phyloP scores from a whole-genome alignment of 2,888 invertebrate genomes.

The Ectobius pallidus region DNA sequence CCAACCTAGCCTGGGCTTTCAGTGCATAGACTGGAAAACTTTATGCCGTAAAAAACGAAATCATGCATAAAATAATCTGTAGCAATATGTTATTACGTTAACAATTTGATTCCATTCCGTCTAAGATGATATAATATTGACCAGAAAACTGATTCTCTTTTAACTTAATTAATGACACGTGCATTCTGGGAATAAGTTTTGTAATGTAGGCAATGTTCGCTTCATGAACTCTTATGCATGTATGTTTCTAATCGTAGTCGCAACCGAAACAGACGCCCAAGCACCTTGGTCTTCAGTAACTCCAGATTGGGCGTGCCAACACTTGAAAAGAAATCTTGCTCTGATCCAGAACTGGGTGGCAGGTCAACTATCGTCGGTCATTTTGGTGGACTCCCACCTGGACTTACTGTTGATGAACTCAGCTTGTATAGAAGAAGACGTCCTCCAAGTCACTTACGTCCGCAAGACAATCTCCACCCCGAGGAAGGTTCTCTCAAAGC shows the following conservation, averaged over 20 bases:
- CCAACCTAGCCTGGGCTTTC: too few species aligned
- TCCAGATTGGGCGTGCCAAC: conserved; percentile 12
- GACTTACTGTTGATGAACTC: conserved; percentile 61
- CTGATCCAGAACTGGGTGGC: conserved; percentile 41
- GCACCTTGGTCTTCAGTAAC: conserved; percentile 19
- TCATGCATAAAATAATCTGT: too few species aligned
- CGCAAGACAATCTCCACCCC: conserved; percentile 51
- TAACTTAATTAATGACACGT: background rate
- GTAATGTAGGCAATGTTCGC: background rate
- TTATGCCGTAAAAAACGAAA: too few species aligned
- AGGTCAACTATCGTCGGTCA: conserved; percentile 35
- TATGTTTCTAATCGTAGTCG: background rate
- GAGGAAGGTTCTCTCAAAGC: conserved; percentile 52
- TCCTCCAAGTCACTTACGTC: conserved; percentile 50
- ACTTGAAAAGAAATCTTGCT: conserved; percentile 31
- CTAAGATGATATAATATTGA: too few species aligned
- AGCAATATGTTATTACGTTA: too few species aligned
- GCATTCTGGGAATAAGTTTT: background rate
- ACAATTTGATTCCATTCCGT: too few species aligned
- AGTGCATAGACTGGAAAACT: too few species aligned
- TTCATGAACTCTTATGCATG: background rate
- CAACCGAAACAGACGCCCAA: conserved; percentile 22
- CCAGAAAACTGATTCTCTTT: too few species aligned
- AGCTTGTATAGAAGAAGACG: conserved; percentile 58
- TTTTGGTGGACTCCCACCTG: conserved; percentile 54